A percentile compares a stretch with the other conserved stretches of the same genome.
Evolutionary conservation across 2,113 vertebrate genomes (phyloP).

Genomic region (Lutjanus erythropterus): DNA sequence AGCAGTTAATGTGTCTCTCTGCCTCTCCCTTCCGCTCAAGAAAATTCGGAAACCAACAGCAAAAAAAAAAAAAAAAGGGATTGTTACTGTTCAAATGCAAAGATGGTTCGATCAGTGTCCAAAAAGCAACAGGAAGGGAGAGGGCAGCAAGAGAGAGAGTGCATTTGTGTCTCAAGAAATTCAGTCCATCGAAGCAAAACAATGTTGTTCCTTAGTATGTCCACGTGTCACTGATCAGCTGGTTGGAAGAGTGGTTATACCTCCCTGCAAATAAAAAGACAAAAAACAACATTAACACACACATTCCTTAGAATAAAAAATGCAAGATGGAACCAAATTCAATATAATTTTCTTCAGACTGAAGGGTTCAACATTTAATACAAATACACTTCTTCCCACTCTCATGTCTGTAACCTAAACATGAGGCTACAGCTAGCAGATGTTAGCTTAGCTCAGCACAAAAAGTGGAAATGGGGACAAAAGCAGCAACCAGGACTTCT

Average conservation of each 20-base stretch:
- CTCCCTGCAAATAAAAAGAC: slow-evolving; percentile 73
- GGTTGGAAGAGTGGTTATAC: slow-evolving; percentile 75
- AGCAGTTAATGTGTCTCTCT: slow-evolving; percentile 77
- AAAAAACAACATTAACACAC: not conserved
- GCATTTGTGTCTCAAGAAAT: slow-evolving; percentile 71
- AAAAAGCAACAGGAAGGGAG: slow-evolving; percentile 53
- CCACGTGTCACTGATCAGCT: slow-evolving; percentile 7
- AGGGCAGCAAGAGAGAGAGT: slow-evolving; percentile 73
- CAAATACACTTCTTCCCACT: no score
- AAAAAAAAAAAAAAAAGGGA: slow-evolving; percentile 20
- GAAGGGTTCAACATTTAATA: not conserved
- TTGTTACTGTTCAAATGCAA: slow-evolving; percentile 43
- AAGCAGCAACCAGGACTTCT: not conserved
- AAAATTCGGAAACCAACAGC: slow-evolving; percentile 52
- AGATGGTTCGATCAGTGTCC: slow-evolving; percentile 38
- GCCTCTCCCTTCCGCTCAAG: slow-evolving; percentile 55
- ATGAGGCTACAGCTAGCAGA: not conserved
- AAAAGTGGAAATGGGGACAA: not conserved
- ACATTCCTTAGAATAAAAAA: not conserved
- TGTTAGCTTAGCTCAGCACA: not conserved
- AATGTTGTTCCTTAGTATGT: slow-evolving; percentile 50
- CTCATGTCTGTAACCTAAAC: not conserved
- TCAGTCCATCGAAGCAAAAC: slow-evolving; percentile 64
- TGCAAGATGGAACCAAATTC: not conserved
- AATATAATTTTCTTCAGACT: not conserved